Evolutionary conservation across 1,140 invertebrate genomes (phyloP), one percentile per base, ranked within the genome.

Genomic region (Cyclargus thomasi): DNA sequence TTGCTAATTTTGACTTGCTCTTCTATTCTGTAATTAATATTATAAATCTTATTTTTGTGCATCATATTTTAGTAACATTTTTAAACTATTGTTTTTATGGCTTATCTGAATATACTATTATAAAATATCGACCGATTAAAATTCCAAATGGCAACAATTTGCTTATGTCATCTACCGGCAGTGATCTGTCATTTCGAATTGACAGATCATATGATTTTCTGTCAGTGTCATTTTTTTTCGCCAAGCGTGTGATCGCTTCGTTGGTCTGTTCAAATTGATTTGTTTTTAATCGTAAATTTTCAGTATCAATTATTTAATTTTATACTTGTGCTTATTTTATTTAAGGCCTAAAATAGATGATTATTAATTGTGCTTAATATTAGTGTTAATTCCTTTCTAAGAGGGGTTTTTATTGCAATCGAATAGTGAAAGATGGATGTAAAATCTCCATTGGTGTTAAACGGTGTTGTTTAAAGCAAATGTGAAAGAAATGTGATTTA

Each of bases 361-460:
- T 59, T 20, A 20, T 21, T 18, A n/a, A n/a, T 59, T 59, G 18
- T 20, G 55, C 21, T 11, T 21, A 47, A 47, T 14, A 47, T 47
- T 14, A 47, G 0, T 1, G 39, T 47, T 39, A 4, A 47, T 14
- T 47, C 10, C 2, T 47, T 47, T 11, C 2, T 47, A 47, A 47
- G 14, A 39, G 8, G 8, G 29, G 29, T 29, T 63, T 53, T 59
- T 62, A 76, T 75, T 75, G 77, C 70, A 72, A 68, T 69, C 64
- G 73, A 78, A 82, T 83, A 76, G 81, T 85, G 78, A 82, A 86
- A 85, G 78, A 85, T 85, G 82, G 67, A 81, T 78, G 75, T 76
- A 80, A 8, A 80, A 80, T 85, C 76, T 74, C 70, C 66, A 74
- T 76, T 69, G 72, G 74, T 82, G 73, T 82, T 77, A 72, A 73